Conservation (phyloP, 2,113 vertebrate genomes). For the Tylochromis polylepis region DNA sequence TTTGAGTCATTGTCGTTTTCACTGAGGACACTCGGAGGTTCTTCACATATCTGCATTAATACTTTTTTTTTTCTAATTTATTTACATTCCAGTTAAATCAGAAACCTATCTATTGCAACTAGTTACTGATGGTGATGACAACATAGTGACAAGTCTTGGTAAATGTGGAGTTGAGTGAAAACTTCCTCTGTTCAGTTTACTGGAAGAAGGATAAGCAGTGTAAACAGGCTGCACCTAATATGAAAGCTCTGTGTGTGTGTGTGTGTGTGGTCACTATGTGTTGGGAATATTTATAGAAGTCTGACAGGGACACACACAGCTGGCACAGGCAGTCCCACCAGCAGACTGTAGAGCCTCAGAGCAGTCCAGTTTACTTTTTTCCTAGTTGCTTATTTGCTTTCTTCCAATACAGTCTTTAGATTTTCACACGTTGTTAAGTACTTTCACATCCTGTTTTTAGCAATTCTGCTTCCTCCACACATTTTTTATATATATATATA, state of each 20-base stretch:
- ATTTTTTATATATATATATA: no score
- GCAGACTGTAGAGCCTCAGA: neutral
- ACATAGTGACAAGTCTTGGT: neutral
- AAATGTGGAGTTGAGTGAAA: neutral
- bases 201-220: neutral
- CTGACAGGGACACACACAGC: neutral
- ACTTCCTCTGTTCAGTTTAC: neutral
- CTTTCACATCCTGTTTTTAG: neutral
- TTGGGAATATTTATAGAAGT: slow-evolving; percentile 25
- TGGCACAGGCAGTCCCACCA: neutral
- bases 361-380: neutral
- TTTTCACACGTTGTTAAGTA: neutral
- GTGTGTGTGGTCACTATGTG: neutral
- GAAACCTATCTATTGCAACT: neutral
- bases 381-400: neutral
- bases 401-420: neutral
- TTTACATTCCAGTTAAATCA: neutral
- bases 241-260: neutral
- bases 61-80: neutral
- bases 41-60: no score
- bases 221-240: slow-evolving; percentile 1
- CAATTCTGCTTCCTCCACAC: neutral
- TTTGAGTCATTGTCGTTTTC: neutral
- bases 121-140: neutral
- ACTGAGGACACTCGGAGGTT: neutral